Conservation (phyloP, 1,140 invertebrate species). For the Achroia grisella region DNA sequence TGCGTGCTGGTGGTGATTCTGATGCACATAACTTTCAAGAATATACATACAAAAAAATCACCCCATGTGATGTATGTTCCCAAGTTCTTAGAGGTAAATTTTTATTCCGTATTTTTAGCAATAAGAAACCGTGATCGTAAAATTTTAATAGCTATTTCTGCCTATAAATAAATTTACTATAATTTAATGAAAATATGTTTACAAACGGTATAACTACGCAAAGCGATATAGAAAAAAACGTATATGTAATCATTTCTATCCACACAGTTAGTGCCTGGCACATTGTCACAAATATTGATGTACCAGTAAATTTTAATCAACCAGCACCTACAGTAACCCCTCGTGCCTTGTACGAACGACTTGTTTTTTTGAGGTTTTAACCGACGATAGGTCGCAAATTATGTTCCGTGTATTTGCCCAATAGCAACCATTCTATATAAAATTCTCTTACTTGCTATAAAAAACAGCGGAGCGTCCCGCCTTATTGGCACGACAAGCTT, state of each 20-base stretch:
- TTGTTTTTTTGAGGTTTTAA: not conserved
- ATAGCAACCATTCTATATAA: too few species aligned
- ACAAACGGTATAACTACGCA: too few species aligned
- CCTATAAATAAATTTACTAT: not conserved
- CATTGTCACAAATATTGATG: slow-evolving; percentile 1
- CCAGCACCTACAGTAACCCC: not conserved
- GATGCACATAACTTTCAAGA: slow-evolving; percentile 90
- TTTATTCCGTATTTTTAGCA: too few species aligned
- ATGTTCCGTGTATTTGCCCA: too few species aligned
- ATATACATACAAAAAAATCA: slow-evolving; percentile 96
- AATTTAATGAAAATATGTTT: not conserved
- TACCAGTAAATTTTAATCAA: not conserved
- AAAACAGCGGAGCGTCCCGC: too few species aligned
- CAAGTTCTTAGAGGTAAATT: slow-evolving; percentile 93
- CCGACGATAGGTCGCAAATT: too few species aligned
- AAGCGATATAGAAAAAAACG: too few species aligned
- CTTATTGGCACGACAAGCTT: slow-evolving; percentile 7
- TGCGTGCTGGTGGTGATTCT: slow-evolving; percentile 74
- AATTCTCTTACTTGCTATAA: too few species aligned
- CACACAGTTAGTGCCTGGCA: not conserved
- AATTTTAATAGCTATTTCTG: too few species aligned
- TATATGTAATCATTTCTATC: not conserved
- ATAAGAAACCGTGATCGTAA: too few species aligned
- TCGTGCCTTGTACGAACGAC: slow-evolving; percentile 2
- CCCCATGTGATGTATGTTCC: slow-evolving; percentile 94